Evolutionary conservation across 1,140 invertebrate genomes (phyloP).

Genomic region (Theocolax elegans): DNA sequence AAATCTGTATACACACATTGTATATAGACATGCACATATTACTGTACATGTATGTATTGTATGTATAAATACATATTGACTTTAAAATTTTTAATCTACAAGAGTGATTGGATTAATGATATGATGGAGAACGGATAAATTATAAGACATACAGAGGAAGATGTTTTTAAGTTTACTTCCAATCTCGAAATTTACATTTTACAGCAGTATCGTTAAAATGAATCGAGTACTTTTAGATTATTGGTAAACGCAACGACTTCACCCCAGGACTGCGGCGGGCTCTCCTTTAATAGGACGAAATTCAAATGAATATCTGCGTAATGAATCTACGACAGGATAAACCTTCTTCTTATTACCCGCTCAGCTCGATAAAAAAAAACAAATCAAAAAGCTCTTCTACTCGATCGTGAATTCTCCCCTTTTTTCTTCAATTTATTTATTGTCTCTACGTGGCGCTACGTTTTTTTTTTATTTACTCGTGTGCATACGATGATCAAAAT

Average conservation of each 20-base stretch:
- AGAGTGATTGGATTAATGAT: conserved; percentile 18
- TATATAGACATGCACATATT: no score
- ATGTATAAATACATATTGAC: conserved; percentile 1
- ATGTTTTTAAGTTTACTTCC: conserved; percentile 50
- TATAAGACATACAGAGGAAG: conserved; percentile 39
- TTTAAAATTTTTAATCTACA: conserved; percentile 1
- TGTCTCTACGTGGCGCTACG: conserved; percentile 45
- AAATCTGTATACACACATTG: no score
- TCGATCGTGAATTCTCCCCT: conserved; percentile 18
- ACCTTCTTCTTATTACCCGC: no score
- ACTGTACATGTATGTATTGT: no score
- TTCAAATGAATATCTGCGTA: not conserved
- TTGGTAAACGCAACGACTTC: conserved; percentile 42
- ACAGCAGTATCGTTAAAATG: conserved; percentile 51
- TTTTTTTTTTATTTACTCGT: conserved; percentile 5
- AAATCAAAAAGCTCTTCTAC: no score
- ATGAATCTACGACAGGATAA: no score
- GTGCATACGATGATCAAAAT: conserved; percentile 36
- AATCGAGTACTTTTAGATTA: conserved; percentile 44
- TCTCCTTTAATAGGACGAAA: conserved; percentile 19
- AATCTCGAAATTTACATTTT: conserved; percentile 51
- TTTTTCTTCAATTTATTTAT: conserved; percentile 41
- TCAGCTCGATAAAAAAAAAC: no score
- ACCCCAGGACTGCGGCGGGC: conserved; percentile 40
- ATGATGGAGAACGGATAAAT: conserved; percentile 33